These are phyloP conservation scores for Tolypeutes matacus DNA, from an alignment of 2,797 vertebrate genomes.

Conservation along the genomic window DNA sequence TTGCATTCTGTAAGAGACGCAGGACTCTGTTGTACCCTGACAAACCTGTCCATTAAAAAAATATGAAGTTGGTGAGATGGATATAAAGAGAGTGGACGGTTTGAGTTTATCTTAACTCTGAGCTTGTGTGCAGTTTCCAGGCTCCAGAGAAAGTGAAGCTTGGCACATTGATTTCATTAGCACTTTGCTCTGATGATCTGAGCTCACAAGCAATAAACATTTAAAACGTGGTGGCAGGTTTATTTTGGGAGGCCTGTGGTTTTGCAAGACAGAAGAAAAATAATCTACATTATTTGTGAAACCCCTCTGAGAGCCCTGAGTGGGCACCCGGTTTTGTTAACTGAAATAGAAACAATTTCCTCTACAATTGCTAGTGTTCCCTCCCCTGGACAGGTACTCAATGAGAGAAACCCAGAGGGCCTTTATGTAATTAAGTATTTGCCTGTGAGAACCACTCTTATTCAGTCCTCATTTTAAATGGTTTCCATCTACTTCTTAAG, in stretches of 20 bases:
- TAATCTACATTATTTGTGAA: not conserved
- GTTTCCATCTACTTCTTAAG: not conserved
- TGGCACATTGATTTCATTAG: not conserved
- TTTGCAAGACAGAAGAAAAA: not conserved
- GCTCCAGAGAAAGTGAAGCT: not conserved
- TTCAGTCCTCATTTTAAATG: conserved; percentile 50
- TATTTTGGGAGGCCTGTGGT: not conserved
- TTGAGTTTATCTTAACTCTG: not conserved
- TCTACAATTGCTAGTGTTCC: not conserved
- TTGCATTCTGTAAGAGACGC: not conserved
- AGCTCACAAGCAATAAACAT: not conserved
- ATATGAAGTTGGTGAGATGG: fast-evolving
- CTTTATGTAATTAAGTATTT: conserved; percentile 56
- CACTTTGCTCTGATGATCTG: not conserved
- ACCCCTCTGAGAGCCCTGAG: not conserved
- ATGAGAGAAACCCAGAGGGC: not conserved
- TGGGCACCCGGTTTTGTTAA: not conserved
- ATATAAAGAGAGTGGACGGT: too few relatives aligned
- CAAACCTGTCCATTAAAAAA: not conserved
- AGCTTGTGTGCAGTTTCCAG: not conserved
- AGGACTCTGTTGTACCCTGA: not conserved
- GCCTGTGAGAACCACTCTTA: not conserved
- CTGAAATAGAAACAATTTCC: conserved; percentile 54
- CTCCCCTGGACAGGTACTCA: conserved; percentile 16
- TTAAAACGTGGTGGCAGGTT: not conserved